These are phyloP conservation scores for Zaprionus ghesquierei DNA, from an alignment of 1,140 invertebrate species.

Conservation along the genomic window DNA sequence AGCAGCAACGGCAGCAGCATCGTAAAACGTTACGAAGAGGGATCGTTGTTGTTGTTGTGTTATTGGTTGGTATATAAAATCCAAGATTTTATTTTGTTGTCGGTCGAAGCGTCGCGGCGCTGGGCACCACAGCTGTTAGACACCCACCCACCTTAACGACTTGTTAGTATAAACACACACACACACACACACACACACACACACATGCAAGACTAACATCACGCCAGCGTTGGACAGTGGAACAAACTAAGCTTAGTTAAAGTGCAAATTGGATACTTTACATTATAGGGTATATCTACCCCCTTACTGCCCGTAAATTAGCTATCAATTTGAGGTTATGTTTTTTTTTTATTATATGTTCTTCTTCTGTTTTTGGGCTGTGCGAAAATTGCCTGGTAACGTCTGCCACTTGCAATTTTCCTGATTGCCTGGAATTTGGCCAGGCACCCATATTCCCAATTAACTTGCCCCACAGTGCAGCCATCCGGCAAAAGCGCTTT, in stretches of 20 bases:
- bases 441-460: constrained; percentile 2
- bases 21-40: constrained; percentile 32
- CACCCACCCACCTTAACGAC: constrained; percentile 67
- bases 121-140: constrained; percentile 53
- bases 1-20: constrained; percentile 42
- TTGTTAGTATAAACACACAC: constrained; percentile 28
- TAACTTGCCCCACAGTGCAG: constrained; percentile 56
- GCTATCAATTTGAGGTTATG: neutral
- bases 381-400: neutral
- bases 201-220: neutral
- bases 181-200: neutral
- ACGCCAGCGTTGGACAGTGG: neutral
- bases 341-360: neutral
- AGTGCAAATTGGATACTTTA: neutral
- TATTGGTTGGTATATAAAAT: constrained; percentile 65
- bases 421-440: constrained; percentile 9
- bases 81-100: constrained; percentile 66
- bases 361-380: neutral
- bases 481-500: constrained; percentile 63
- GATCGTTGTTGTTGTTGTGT: constrained; percentile 46
- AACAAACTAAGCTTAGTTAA: neutral
- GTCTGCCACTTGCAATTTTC: constrained; percentile 20
- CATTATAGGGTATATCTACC: neutral
- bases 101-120: constrained; percentile 22
- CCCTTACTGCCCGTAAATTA: too few relatives aligned